Evolutionary conservation across 2,797 vertebrate genomes (phyloP), one percentile per base, ranked within the genome.

Genomic region (Rhinatrema bivittatum): DNA sequence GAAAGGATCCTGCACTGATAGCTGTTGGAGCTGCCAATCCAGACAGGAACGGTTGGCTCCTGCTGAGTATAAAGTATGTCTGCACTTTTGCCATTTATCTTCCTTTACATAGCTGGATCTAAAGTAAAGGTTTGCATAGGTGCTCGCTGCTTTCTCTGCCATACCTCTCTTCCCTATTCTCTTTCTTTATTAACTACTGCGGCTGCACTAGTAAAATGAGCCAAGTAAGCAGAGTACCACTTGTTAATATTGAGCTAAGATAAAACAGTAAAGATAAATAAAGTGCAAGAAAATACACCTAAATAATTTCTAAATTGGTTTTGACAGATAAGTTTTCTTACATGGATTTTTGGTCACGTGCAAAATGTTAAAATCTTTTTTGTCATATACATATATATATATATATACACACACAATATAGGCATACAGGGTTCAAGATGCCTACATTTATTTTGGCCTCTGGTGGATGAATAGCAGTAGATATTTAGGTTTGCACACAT

Each of bases 81-180:
- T 72, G 62, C 60, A 57, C 34, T 66, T 53, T 56, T 61, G 43
- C 46, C 63, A 73, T 74, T 72, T 62, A 62, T 78, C 72, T 76
- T 45, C 56, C 36, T 74, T 68, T 44, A 56, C 53, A 30, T 63
- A 29, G 53, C 60, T 54, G 50, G 63, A 29, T 36, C 60, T 65
- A 72, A 69, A 65, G n/a, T 50, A 43, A 57, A 42, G 32, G 48
- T 60, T 64, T 76, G 62, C 72, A 66, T 56, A 72, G 67, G 47
- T 60, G 65, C 64, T 71, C 67, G 55, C 25, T 40, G 41, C 45
- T 68, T n/a, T n/a, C n/a, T n/a, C 32, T 4, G 27, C 38, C 17
- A 17, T 23, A 34, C 17, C 14, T 32, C 38, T 1, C 1, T 42
- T 37, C 32, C 32, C 51, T 50, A 51, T 53, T n/a, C 36, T 13